phyloP scores from a whole-genome alignment of 2,113 vertebrate species.

The Nicator chloris region DNA sequence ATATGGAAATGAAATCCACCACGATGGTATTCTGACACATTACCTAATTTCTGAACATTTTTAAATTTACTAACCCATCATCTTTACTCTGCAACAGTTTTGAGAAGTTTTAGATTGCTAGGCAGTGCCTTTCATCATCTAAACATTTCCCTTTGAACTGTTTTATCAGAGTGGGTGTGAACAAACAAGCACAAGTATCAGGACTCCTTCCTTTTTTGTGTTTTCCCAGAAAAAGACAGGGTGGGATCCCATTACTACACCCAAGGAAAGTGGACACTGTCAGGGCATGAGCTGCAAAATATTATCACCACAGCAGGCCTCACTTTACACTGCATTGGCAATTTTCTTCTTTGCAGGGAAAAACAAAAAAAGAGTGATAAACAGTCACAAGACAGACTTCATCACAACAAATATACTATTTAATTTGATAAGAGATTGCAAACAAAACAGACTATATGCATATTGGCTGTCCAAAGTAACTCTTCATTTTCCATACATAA shows the following conservation, averaged over 20 bases:
- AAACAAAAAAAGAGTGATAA: neutral
- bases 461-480: neutral
- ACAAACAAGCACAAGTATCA: neutral
- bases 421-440: neutral
- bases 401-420: neutral
- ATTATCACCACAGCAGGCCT: neutral
- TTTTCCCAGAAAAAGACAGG: neutral
- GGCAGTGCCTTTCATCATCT: neutral
- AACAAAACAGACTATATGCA: neutral
- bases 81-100: neutral
- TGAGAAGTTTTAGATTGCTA: neutral
- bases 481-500: neutral
- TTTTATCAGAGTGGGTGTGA: neutral
- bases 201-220: neutral
- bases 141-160: neutral
- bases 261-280: neutral
- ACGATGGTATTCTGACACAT: neutral
- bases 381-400: neutral
- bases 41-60: neutral
- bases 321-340: neutral
- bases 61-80: neutral
- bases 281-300: neutral
- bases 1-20: neutral
- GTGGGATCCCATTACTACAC: neutral
- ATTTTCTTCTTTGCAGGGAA: neutral